Base-by-base conservation (phyloP, 2,113 vertebrate species). In the Paramisgurnus dabryanus region DNA sequence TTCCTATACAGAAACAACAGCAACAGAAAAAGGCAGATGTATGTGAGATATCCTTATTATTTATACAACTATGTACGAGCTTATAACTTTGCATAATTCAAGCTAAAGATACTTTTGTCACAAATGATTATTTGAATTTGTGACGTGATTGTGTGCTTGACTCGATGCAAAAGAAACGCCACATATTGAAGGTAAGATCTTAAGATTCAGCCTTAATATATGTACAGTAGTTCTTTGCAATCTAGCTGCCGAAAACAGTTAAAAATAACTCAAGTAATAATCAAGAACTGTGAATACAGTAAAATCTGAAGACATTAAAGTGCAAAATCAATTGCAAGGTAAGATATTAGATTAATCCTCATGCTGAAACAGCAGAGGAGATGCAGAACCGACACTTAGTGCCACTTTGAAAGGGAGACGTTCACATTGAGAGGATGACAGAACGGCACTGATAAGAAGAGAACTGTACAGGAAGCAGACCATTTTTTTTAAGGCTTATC, bases 401-500 rank as follows among this genome's bases (percentile, higher is more conserved):
- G 15, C 61, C 83, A 61, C 67, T 83, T 40, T 66, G 66, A 57
- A 84, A 65, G 64, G 75, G 72, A 60, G 73, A 78, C 73, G 39
- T 84, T 87, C 81, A 53, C 63, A 76, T 79, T 66, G 65, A 73
- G 79, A 76, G 64, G 78, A 43, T 49, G 58, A 55, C 34, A 75
- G 58, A 41, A 57, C 18, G 18, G n/a, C 55, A 27, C 49, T 70
- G 40, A 75, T 40, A 66, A 66, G 43, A 58, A 67, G 64, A 73
- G 78, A 68, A 66, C 74, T 22, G 80, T 68, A 49, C 85, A n/a
- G 71, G 68, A 85, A 82, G 85, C 83, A 76, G 57, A 40, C 86
- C 85, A 82, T 82, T 81, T 91, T 92, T 82, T 81, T 91, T 92
- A 92, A 92, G 90, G 91, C 91, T 90, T 87, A 88, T 85, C 84